Evolutionary conservation across 2,888 invertebrate genomes (phyloP).

Genomic region (Standfussiana lucernea): DNA sequence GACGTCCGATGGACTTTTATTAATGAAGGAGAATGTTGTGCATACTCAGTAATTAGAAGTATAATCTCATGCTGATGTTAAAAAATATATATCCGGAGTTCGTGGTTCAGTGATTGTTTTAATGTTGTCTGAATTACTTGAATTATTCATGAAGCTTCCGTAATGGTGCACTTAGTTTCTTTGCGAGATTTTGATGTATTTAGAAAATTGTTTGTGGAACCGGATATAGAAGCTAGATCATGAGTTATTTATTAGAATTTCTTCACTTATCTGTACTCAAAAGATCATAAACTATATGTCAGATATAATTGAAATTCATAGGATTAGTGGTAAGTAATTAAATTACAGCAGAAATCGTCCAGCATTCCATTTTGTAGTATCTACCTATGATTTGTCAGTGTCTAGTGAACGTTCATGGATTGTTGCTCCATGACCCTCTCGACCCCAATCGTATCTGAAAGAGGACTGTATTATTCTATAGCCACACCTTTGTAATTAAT

Average conservation of each 20-base stretch:
- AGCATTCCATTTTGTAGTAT: background rate
- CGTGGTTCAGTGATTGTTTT: constrained; percentile 56
- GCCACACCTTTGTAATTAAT: constrained; percentile 18
- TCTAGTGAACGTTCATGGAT: constrained; percentile 6
- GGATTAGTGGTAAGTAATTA: background rate
- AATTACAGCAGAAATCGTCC: background rate
- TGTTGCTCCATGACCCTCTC: constrained; percentile 22
- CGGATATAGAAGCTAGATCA: constrained; percentile 21
- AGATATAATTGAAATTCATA: background rate
- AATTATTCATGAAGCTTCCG: constrained; percentile 56
- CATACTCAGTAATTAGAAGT: constrained; percentile 28
- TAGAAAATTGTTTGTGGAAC: constrained; percentile 35
- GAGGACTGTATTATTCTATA: constrained; percentile 20
- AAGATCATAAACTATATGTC: background rate
- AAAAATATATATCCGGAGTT: constrained; percentile 33
- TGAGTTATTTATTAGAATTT: constrained; percentile 6
- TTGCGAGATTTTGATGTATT: constrained; percentile 36
- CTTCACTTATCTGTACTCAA: constrained; percentile 5
- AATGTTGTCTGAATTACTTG: constrained; percentile 48
- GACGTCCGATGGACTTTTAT: constrained; percentile 7
- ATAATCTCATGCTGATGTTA: constrained; percentile 20
- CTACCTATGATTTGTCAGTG: constrained; percentile 23
- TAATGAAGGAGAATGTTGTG: constrained; percentile 35
- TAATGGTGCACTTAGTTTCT: constrained; percentile 54
- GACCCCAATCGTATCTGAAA: constrained; percentile 24